phyloP scores from a whole-genome alignment of 2,113 vertebrate genomes.

The Polypterus bichir region DNA sequence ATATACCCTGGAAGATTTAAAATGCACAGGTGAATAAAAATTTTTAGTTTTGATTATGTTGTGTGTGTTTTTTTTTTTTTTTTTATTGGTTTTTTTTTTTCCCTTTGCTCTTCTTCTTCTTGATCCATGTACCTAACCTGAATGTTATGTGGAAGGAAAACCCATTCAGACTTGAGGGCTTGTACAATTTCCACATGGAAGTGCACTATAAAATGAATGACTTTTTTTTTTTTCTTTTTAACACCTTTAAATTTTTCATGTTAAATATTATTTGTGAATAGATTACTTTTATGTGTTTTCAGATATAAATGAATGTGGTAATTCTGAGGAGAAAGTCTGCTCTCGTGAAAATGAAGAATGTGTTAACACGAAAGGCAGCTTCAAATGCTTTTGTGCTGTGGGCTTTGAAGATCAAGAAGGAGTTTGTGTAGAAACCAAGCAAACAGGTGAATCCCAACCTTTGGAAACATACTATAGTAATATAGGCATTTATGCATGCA shows the following conservation, averaged over 20 bases:
- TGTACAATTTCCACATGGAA: no score
- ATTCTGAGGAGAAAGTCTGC: constrained; percentile 43
- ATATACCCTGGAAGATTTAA: constrained; percentile 49
- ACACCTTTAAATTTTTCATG: no score
- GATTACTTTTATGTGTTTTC: constrained; percentile 1
- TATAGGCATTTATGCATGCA: neutral
- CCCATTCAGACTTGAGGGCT: no score
- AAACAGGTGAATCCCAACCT: constrained; percentile 39
- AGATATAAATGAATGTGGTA: constrained; percentile 76
- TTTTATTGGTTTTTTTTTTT: neutral
- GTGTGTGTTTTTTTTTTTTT: neutral
- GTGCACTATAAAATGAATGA: no score
- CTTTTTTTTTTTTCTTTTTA: no score
- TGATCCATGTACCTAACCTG: no score
- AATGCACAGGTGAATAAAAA: constrained; percentile 57
- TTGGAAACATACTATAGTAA: no score
- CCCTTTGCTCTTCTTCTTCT: no score
- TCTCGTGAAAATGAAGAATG: constrained; percentile 55
- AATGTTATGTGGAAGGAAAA: no score
- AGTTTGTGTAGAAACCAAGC: constrained; percentile 42
- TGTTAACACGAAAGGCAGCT: constrained; percentile 67
- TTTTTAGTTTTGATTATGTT: no score
- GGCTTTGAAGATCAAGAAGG: constrained; percentile 61
- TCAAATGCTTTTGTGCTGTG: constrained; percentile 56
- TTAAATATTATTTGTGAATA: neutral